phyloP scores from a whole-genome alignment of 1,140 invertebrate genomes.

The Aphis gossypii region DNA sequence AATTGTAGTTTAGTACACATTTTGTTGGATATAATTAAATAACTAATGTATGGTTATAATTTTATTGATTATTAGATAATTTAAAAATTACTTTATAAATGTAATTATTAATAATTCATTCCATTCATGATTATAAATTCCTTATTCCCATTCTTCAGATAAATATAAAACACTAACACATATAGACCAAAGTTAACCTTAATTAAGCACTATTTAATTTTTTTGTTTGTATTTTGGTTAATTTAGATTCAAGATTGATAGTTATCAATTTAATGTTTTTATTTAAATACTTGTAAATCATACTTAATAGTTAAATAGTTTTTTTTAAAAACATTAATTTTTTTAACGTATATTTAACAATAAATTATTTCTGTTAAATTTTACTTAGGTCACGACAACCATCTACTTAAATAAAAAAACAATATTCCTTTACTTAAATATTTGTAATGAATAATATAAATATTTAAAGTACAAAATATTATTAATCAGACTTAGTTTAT shows the following conservation, averaged over 20 bases:
- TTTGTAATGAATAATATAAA: slow-evolving; percentile 40
- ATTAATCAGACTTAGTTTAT: slow-evolving; percentile 52
- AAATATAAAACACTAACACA: too few relatives aligned
- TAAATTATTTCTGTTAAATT: background rate
- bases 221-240: background rate
- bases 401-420: slow-evolving; percentile 22
- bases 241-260: background rate
- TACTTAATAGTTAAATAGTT: background rate
- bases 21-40: background rate
- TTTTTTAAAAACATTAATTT: background rate
- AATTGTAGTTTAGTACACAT: background rate
- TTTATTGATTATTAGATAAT: background rate
- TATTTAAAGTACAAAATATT: slow-evolving; percentile 27
- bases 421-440: background rate
- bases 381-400: background rate
- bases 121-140: background rate
- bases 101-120: background rate
- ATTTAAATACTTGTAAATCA: background rate
- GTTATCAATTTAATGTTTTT: too few relatives aligned
- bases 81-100: background rate
- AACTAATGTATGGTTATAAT: background rate
- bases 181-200: background rate
- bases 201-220: background rate
- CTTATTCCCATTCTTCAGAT: background rate
- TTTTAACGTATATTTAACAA: background rate